Base-by-base conservation (phyloP, 2,888 invertebrate species). In the Melanotus villosus region DNA sequence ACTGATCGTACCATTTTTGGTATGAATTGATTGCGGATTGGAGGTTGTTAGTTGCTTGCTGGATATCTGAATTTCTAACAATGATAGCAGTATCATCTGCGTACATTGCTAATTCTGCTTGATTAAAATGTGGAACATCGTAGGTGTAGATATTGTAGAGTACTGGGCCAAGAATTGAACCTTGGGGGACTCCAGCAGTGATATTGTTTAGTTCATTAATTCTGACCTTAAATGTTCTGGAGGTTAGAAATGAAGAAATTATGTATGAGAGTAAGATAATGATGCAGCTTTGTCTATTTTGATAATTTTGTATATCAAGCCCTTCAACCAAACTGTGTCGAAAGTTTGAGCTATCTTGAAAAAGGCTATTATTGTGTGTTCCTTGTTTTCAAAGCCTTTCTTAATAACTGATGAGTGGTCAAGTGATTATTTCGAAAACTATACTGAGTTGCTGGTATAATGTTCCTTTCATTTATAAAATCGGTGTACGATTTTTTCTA, bases 41-140 rank as follows among this genome's bases (percentile, higher is more conserved):
- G 38, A 38, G 38, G 38, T 38, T 10, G 14, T 38, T 38, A n/a
- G 3, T 38, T 38, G 38, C 38, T 38, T 38, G 38, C n/a, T 38
- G 38, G n/a, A 38, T 38, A 38, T 12, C n/a, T 38, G 38, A 38
- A 38, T 38, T 38, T 38, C 38, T 38, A 38, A 38, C 38, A 38
- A 38, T 38, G 38, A 38, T 38, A 38, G 38, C 14, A 38, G 38
- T 38, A 38, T 38, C 38, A 38, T 38, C 38, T 38, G 38, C 38
- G 38, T 38, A 38, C 38, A 38, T 38, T 10, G 14, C 38, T 14
- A 38, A 6, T 38, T 38, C 38, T 38, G 14, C 38, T 4, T 38
- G 38, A 38, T 38, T 38, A 38, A 38, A 38, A 38, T 38, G 38
- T 12, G 38, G 38, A 38, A 14, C n/a, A 38, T 38, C 38, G 38